Percentiles rank a stretch among this genome's conserved stretches.
phyloP scores from a whole-genome alignment of 2,888 invertebrate species.

The Encarsia formosa region DNA sequence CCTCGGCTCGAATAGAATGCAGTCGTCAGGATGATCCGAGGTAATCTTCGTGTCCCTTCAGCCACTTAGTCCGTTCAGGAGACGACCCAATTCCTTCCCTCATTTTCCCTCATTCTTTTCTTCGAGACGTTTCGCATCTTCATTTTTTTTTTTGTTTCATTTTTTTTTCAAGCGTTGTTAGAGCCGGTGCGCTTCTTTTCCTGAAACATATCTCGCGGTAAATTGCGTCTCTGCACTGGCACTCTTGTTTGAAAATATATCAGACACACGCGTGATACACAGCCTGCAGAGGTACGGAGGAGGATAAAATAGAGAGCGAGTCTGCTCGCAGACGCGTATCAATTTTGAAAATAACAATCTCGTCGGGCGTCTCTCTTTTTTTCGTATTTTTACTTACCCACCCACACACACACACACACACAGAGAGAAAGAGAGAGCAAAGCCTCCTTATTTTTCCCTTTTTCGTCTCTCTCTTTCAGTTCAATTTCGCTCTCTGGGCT shows the following conservation, averaged over 20 bases:
- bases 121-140: no score
- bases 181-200: no score
- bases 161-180: no score
- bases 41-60: not conserved
- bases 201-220: no score
- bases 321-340: constrained; percentile 31
- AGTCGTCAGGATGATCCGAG: no score
- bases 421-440: not conserved
- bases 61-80: not conserved
- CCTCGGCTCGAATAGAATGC: no score
- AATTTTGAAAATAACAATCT: constrained; percentile 43
- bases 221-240: constrained; percentile 4
- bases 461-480: constrained; percentile 14
- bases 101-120: constrained; percentile 5
- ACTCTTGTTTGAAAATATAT: not conserved
- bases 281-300: not conserved
- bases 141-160: no score
- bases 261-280: constrained; percentile 4
- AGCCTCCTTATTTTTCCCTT: constrained; percentile 4
- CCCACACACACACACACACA: not conserved
- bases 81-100: constrained; percentile 19
- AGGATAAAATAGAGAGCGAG: not conserved
- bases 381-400: not conserved
- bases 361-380: no score
- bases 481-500: constrained; percentile 27